Conservation (phyloP, 2,113 vertebrate genomes). For the Crotalus horridus region DNA sequence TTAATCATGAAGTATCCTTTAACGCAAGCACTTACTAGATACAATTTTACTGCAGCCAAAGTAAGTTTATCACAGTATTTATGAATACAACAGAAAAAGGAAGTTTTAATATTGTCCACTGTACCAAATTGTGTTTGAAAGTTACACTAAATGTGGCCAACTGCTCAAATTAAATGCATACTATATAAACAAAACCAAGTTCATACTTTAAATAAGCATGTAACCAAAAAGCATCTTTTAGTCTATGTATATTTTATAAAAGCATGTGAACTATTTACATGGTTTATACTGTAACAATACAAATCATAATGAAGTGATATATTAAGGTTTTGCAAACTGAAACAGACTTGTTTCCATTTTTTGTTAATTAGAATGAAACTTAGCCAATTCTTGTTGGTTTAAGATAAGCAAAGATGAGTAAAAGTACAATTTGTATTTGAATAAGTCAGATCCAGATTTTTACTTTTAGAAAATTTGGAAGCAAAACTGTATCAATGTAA, state of each 20-base stretch:
- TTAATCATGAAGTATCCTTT: constrained; percentile 32
- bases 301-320: constrained; percentile 65
- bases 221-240: constrained; percentile 76
- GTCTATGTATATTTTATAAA: constrained; percentile 57
- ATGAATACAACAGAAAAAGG: constrained; percentile 55
- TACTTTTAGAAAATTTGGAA: constrained; percentile 57
- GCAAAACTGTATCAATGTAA: constrained; percentile 51
- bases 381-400: constrained; percentile 51
- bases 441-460: constrained; percentile 28
- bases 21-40: constrained; percentile 46
- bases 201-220: constrained; percentile 74
- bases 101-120: constrained; percentile 23
- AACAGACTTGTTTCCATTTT: constrained; percentile 45
- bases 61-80: constrained; percentile 51
- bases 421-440: constrained; percentile 25
- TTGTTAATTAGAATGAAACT: constrained; percentile 48
- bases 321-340: constrained; percentile 55
- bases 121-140: constrained; percentile 39
- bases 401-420: constrained; percentile 60
- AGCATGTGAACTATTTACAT: constrained; percentile 59
- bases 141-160: constrained; percentile 60
- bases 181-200: constrained; percentile 75
- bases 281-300: constrained; percentile 70
- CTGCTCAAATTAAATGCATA: constrained; percentile 55
- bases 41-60: constrained; percentile 38